Base-by-base conservation (phyloP, 1,140 invertebrate genomes). In the Streblospio benedicti region DNA sequence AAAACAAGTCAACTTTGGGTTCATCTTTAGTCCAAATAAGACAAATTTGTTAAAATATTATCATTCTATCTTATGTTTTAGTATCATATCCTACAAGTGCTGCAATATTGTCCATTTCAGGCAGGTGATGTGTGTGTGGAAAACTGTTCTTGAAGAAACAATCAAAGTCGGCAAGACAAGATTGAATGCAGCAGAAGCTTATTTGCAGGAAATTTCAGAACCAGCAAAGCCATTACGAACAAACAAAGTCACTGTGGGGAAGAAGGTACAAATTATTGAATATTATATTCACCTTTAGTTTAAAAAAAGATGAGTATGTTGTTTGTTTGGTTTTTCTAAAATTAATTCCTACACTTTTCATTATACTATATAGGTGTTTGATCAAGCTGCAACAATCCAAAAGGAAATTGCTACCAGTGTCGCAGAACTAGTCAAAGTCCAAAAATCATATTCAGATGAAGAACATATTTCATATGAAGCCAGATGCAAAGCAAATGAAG, bases 381-480 rank as follows among this genome's bases (percentile, higher is more conserved):
- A 93, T 66, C 88, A 89, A 71, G 82, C 95, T 67, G 83, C 87
- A 50, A 83, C 87, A 69, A 85, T 93, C 55, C 93, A 96, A 80
- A 91, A 91, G 74, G 93, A 96, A 72, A 75, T 96, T 27, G 53
- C 61, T 20, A 90, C 93, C 72, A 79, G 83, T 55, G 91, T 95
- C 0, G 83, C 85, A 67, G 93, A 97, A 65, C 85, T 97, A 64
- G 92, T 94, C 75, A 93, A 95, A 75, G 88, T 86, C 44, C 94
- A 96, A 78, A 97, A 96, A 76, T 78, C 88, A 0, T 97, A 97
- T 76, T 92, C 91, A 67, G 90, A 96, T 64, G 93, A 97, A 69
- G 93, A 97, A 73, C 90, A 94, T 66, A 86, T 89, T 31, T 91
- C 93, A 9, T 89, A 95, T 69, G 93, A 96, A 70, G 93, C 94